phyloP scores from a whole-genome alignment of 2,888 invertebrate species.

The Pyrrhia umbra region DNA sequence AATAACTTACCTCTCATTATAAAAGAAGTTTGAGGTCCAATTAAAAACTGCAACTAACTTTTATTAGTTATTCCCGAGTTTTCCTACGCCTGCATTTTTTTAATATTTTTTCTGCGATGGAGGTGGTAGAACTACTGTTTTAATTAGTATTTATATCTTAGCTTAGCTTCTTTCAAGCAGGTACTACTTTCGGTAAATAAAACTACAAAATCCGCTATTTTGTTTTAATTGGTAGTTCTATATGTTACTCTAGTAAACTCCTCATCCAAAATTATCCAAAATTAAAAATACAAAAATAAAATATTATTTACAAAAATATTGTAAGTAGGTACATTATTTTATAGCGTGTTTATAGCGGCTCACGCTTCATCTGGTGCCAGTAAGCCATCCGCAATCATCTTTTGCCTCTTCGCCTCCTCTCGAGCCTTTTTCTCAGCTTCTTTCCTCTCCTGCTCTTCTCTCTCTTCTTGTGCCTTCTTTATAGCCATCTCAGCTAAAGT shows the following conservation, averaged over 20 bases:
- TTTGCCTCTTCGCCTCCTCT: conserved; percentile 81
- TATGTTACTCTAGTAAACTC: background rate
- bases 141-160: conserved; percentile 4
- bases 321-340: background rate
- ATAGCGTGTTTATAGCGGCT: background rate
- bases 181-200: background rate
- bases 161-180: background rate
- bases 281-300: background rate
- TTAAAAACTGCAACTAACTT: conserved; percentile 49
- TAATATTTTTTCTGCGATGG: conserved; percentile 5
- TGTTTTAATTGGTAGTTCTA: background rate
- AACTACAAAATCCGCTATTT: background rate
- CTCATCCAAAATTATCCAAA: background rate
- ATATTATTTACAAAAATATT: background rate
- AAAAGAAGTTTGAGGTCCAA: conserved; percentile 25
- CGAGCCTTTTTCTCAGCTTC: conserved; percentile 77
- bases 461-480: conserved; percentile 81
- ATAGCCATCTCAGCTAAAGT: conserved; percentile 83
- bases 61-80: conserved; percentile 22
- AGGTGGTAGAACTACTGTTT: background rate
- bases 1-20: conserved; percentile 15
- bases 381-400: conserved; percentile 81
- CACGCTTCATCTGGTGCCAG: conserved; percentile 64
- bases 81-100: conserved; percentile 29
- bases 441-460: conserved; percentile 76